Evolutionary conservation across 1,140 invertebrate species (phyloP).

Genomic region (Papilio xuthus): DNA sequence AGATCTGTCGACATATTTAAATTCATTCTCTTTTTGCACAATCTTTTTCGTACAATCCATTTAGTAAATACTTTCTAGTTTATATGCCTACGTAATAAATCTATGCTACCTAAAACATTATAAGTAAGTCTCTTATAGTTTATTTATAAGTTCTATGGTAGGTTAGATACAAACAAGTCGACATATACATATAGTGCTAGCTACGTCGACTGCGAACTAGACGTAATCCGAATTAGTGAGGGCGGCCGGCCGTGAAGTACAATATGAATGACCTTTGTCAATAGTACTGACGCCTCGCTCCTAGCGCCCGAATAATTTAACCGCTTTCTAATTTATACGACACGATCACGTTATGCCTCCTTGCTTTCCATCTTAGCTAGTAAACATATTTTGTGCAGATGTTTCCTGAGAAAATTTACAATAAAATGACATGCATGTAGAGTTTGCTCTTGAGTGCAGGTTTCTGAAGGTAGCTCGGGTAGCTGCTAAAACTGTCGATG

Average conservation of each 20-base stretch:
- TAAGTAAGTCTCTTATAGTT: too few species aligned
- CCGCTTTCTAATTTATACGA: conserved; percentile 50
- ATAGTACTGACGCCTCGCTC: conserved; percentile 65
- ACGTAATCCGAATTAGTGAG: conserved; percentile 73
- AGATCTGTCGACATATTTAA: too few species aligned
- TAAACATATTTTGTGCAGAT: conserved; percentile 20
- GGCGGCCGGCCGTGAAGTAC: conserved; percentile 67
- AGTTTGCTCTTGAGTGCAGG: too few species aligned
- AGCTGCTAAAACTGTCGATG: too few species aligned
- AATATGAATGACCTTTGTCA: conserved; percentile 79
- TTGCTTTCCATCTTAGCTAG: conserved; percentile 9
- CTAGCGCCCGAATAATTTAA: conserved; percentile 65
- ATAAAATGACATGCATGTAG: too few species aligned
- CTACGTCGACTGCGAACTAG: conserved; percentile 50
- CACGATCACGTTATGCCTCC: conserved; percentile 43
- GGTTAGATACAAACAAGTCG: background rate
- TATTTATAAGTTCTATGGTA: background rate
- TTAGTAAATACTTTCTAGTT: too few species aligned
- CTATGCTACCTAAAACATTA: too few species aligned
- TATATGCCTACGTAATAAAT: too few species aligned
- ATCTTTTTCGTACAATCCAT: too few species aligned
- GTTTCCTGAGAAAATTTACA: background rate
- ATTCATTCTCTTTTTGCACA: too few species aligned
- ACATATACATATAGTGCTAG: background rate
- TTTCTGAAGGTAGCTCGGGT: too few species aligned